Evolutionary conservation across 2,113 vertebrate genomes (phyloP).

Genomic region (Dendropsophus ebraccatus): DNA sequence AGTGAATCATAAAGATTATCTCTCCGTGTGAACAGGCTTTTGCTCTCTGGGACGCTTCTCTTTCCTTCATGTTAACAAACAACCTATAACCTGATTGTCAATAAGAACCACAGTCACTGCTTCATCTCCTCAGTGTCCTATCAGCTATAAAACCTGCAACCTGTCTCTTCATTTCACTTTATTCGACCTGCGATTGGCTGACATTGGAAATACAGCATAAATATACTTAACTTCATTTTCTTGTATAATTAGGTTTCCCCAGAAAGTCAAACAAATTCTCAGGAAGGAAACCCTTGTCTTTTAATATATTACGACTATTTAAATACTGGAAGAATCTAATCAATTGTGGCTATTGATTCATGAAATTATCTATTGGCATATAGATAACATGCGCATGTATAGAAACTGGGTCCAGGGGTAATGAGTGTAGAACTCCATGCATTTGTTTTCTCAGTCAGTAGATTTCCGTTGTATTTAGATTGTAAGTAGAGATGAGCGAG

Average conservation of each 20-base stretch:
- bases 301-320: constrained; percentile 49
- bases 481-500: too few relatives aligned
- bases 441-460: not conserved
- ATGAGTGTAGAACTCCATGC: not conserved
- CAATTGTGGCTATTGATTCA: constrained; percentile 53
- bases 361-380: constrained; percentile 51
- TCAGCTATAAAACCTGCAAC: constrained; percentile 22
- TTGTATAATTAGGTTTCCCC: not conserved
- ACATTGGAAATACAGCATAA: not conserved
- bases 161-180: not conserved
- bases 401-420: not conserved
- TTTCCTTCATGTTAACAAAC: constrained; percentile 5
- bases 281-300: not conserved
- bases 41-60: not conserved
- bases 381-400: constrained; percentile 49
- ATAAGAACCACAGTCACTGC: not conserved
- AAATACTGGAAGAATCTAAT: constrained; percentile 41
- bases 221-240: not conserved
- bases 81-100: constrained; percentile 30
- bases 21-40: not conserved
- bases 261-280: constrained; percentile 16
- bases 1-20: not conserved
- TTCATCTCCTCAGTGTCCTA: constrained; percentile 11
- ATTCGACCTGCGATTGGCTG: not conserved
- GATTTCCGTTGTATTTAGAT: not conserved